A percentile compares a stretch with the other conserved stretches of the same genome.
Conservation (phyloP, 2,113 vertebrate species). For the Sciurus niger region DNA sequence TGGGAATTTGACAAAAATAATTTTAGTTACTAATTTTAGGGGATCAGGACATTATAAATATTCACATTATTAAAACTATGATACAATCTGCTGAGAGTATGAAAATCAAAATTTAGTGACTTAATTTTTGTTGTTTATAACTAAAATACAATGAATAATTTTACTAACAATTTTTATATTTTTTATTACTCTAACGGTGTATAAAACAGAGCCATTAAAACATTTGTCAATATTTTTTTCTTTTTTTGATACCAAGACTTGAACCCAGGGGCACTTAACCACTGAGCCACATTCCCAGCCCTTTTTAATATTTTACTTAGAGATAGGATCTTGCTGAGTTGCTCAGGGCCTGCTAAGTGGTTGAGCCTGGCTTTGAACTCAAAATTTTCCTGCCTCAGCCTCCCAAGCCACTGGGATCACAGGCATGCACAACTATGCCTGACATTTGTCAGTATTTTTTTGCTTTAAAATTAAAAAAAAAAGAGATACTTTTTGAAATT, state of each 20-base stretch:
- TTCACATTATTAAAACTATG: conserved; percentile 61
- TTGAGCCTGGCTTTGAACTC: too few relatives aligned
- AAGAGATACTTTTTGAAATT: neutral
- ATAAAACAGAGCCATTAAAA: conserved; percentile 21
- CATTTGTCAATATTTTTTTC: neutral
- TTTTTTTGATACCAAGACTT: too few relatives aligned
- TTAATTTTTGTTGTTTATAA: conserved; percentile 55
- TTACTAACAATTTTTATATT: neutral
- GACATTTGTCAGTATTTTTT: neutral
- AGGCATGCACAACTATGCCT: too few relatives aligned
- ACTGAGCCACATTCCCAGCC: too few relatives aligned
- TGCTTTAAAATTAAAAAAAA: neutral
- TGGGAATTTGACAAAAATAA: conserved; percentile 37
- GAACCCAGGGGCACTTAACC: too few relatives aligned
- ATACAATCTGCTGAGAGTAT: neutral
- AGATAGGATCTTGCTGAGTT: too few relatives aligned
- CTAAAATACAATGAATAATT: conserved; percentile 25
- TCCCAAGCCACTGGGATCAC: too few relatives aligned
- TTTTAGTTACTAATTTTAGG: neutral
- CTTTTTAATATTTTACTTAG: too few relatives aligned
- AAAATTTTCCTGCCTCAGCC: too few relatives aligned
- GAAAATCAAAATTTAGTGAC: conserved; percentile 3
- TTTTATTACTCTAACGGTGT: conserved; percentile 29
- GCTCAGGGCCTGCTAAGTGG: too few relatives aligned
- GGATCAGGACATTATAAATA: conserved; percentile 21